phyloP scores from a whole-genome alignment of 2,113 vertebrate species.

The Beaufortia kweichowensis region DNA sequence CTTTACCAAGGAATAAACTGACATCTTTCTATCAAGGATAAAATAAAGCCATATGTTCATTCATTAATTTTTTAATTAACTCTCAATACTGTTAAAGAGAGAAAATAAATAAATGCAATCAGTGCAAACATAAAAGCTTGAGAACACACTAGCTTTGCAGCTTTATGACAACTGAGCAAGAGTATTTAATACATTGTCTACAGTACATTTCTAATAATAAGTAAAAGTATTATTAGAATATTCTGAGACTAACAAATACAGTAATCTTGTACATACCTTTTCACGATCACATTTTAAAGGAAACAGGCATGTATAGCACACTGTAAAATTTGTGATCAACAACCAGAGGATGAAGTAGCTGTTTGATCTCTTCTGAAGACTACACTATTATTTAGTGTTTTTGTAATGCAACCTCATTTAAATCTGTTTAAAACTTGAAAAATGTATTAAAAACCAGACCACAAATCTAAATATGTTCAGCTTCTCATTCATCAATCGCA shows the following conservation, averaged over 20 bases:
- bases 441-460: slow-evolving; percentile 31
- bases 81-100: background rate
- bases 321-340: background rate
- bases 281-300: slow-evolving; percentile 11
- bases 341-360: background rate
- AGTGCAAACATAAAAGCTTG: background rate
- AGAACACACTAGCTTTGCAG: background rate
- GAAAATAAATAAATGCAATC: background rate
- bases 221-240: background rate
- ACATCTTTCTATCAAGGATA: background rate
- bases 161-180: background rate
- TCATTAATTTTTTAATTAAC: background rate
- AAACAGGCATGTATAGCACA: background rate
- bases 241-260: background rate
- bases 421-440: background rate
- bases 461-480: slow-evolving; percentile 3
- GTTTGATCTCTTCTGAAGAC: background rate
- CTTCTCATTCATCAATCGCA: slow-evolving; percentile 11
- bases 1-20: background rate
- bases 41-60: slow-evolving; percentile 2
- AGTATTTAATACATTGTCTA: background rate
- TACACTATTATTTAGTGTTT: too few relatives aligned
- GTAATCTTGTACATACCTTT: background rate
- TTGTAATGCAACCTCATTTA: background rate
- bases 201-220: background rate